Evolutionary conservation across 2,888 invertebrate species (phyloP).

Genomic region (Thymelicus lineola): DNA sequence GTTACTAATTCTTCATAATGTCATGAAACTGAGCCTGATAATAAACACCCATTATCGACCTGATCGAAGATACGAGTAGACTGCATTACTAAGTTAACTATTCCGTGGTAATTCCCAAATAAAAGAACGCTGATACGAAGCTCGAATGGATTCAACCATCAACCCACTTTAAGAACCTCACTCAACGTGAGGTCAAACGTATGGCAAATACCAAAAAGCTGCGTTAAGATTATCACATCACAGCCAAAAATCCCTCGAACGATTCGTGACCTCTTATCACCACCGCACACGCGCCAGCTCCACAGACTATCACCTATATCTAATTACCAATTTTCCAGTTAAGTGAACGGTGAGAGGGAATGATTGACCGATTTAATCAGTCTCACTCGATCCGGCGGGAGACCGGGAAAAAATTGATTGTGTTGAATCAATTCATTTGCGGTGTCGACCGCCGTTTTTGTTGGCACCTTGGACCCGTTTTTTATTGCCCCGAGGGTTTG

Average conservation of each 20-base stretch:
- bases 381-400: constrained; percentile 47
- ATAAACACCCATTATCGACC: no score
- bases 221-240: constrained; percentile 14
- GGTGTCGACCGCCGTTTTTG: constrained; percentile 67
- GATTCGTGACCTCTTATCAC: constrained; percentile 30
- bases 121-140: neutral
- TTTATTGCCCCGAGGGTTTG: constrained; percentile 50
- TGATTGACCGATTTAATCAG: constrained; percentile 82
- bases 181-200: neutral
- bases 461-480: constrained; percentile 64
- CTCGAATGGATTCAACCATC: neutral
- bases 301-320: constrained; percentile 72
- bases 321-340: constrained; percentile 83
- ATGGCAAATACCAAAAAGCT: neutral
- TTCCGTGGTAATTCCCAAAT: no score
- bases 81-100: no score
- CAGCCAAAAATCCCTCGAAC: constrained; percentile 11
- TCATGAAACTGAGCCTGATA: no score
- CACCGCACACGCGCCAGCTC: constrained; percentile 34
- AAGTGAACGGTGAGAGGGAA: constrained; percentile 78
- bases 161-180: neutral
- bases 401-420: constrained; percentile 76
- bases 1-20: no score
- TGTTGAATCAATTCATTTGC: constrained; percentile 78
- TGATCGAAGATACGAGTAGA: no score